Conservation (phyloP, 2,888 invertebrate species). For the Trilocha varians region DNA sequence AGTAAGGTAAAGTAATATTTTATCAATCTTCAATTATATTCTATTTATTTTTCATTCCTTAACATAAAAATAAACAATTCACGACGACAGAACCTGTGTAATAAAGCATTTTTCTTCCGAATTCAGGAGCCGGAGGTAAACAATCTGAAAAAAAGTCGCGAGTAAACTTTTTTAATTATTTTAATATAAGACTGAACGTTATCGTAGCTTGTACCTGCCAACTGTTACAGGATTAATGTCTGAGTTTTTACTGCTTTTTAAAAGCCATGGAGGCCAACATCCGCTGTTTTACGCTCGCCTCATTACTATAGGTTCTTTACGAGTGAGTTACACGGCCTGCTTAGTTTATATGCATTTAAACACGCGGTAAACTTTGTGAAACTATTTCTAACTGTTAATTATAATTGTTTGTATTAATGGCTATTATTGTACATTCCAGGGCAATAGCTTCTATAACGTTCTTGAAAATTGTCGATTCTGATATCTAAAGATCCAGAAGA, state of each 20-base stretch:
- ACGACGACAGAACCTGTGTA: not conserved
- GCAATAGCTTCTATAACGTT: no score
- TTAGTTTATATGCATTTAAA: conserved; percentile 1
- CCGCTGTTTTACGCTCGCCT: conserved; percentile 30
- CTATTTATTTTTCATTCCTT: no score
- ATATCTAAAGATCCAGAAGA: no score
- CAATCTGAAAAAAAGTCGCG: conserved; percentile 21
- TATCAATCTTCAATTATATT: no score
- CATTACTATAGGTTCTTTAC: conserved; percentile 32
- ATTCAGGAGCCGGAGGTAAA: conserved; percentile 12
- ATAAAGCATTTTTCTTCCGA: not conserved
- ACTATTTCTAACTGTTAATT: not conserved
- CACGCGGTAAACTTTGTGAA: no score
- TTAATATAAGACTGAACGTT: conserved; percentile 31
- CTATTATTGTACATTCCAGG: no score
- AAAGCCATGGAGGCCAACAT: conserved; percentile 33
- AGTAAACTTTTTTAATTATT: conserved; percentile 38
- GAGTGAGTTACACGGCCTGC: conserved; percentile 11
- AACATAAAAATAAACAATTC: conserved; percentile 43
- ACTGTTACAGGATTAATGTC: conserved; percentile 52
- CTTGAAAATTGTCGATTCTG: no score
- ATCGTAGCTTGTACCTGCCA: conserved; percentile 52
- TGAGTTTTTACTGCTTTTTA: conserved; percentile 62
- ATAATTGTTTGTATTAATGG: no score
- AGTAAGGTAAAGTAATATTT: no score